Conservation (phyloP, 2,888 invertebrate species). For the Aromia moschata region DNA sequence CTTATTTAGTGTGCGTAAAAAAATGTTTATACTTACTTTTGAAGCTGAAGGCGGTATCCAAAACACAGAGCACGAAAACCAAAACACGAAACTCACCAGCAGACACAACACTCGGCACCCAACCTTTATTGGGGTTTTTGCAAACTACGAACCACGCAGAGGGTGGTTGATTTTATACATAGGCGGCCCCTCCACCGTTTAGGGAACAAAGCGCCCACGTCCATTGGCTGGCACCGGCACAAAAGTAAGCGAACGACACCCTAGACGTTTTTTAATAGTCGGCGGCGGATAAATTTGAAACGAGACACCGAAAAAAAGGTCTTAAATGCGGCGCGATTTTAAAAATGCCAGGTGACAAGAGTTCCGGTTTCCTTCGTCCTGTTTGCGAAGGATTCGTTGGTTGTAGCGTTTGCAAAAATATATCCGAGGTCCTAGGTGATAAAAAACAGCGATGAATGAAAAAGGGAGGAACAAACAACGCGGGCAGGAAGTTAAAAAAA, state of each 20-base stretch:
- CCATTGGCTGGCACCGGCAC: constrained; percentile 42
- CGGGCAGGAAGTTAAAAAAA: too few species aligned
- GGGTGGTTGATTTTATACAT: constrained; percentile 57
- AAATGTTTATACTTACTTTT: constrained; percentile 2
- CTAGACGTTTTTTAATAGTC: not conserved
- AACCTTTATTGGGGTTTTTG: constrained; percentile 34
- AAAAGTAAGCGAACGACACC: constrained; percentile 3
- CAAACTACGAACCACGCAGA: constrained; percentile 49
- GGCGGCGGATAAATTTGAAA: not conserved
- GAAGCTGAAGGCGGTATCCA: not conserved
- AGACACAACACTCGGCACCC: constrained; percentile 12
- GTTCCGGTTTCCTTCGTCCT: too few species aligned
- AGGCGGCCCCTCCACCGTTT: constrained; percentile 52
- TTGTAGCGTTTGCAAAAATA: too few species aligned
- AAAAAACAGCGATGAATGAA: too few species aligned
- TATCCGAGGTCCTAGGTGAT: too few species aligned
- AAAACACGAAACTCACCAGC: constrained; percentile 26
- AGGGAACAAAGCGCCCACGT: constrained; percentile 45
- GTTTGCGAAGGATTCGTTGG: too few species aligned
- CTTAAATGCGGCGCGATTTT: not conserved
- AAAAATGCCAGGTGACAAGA: too few species aligned
- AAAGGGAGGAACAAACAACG: too few species aligned
- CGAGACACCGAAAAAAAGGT: not conserved
- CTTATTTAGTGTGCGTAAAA: too few species aligned
- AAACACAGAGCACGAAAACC: constrained; percentile 3